Conservation (phyloP, 2,797 vertebrate species). For the Dromococcyx pavoninus region DNA sequence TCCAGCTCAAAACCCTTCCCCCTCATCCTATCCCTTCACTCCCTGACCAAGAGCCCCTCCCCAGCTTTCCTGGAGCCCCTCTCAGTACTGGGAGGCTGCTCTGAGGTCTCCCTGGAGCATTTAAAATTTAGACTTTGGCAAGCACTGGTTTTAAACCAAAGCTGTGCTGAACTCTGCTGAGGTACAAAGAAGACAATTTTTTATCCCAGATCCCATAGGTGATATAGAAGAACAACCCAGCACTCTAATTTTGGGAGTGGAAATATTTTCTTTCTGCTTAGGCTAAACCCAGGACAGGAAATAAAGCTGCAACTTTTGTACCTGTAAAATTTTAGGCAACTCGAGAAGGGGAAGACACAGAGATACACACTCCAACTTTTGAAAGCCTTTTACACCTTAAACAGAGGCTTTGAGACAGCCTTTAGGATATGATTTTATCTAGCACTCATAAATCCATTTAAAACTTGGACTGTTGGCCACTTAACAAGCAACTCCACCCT, state of each 20-base stretch:
- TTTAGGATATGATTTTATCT: slow-evolving; percentile 7
- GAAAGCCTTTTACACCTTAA: background rate
- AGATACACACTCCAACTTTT: background rate
- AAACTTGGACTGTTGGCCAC: background rate
- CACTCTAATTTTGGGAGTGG: background rate
- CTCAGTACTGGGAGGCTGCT: no score
- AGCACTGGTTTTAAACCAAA: background rate
- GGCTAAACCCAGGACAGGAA: background rate
- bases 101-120: background rate
- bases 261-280: background rate
- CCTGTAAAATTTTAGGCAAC: background rate
- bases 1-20: no score
- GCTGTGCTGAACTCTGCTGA: background rate
- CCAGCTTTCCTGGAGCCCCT: no score
- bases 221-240: background rate
- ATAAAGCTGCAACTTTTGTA: background rate
- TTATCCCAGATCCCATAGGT: background rate
- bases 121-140: background rate
- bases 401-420: background rate
- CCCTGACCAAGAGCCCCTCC: no score
- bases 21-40: no score
- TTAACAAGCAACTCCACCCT: slow-evolving; percentile 31
- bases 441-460: slow-evolving; percentile 1
- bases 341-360: background rate
- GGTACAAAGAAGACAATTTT: background rate